phyloP scores from a whole-genome alignment of 2,888 invertebrate genomes.

The Parnassius orleans region DNA sequence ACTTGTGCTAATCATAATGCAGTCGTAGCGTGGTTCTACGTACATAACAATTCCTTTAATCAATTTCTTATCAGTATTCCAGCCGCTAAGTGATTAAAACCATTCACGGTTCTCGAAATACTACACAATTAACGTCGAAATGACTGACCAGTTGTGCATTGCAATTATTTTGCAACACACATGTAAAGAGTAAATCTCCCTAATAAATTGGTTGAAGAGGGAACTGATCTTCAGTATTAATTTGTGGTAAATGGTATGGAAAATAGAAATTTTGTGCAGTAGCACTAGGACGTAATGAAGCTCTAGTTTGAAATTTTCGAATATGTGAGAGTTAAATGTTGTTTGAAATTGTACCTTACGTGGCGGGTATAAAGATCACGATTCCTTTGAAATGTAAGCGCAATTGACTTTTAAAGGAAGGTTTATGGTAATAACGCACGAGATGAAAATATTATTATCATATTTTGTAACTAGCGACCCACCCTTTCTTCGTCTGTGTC shows the following conservation, averaged over 20 bases:
- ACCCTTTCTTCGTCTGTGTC: no score
- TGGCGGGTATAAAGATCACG: background rate
- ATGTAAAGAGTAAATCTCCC: slow-evolving; percentile 67
- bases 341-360: background rate
- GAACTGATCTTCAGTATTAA: slow-evolving; percentile 73
- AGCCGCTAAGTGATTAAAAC: no score
- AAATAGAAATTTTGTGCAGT: slow-evolving; percentile 80
- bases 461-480: background rate
- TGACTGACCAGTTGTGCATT: no score
- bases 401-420: background rate
- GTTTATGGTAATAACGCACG: slow-evolving; percentile 9
- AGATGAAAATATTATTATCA: slow-evolving; percentile 4
- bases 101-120: no score
- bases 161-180: slow-evolving; percentile 21
- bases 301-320: slow-evolving; percentile 1
- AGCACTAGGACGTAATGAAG: slow-evolving; percentile 49
- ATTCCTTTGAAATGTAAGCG: background rate
- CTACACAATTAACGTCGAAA: no score
- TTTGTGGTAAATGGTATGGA: slow-evolving; percentile 78
- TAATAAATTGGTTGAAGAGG: slow-evolving; percentile 70
- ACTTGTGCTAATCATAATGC: no score
- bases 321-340: background rate
- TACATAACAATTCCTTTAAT: no score
- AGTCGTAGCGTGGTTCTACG: no score
- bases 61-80: no score